Base-by-base conservation (phyloP, 1,140 invertebrate genomes). In the Cydia strobilella region DNA sequence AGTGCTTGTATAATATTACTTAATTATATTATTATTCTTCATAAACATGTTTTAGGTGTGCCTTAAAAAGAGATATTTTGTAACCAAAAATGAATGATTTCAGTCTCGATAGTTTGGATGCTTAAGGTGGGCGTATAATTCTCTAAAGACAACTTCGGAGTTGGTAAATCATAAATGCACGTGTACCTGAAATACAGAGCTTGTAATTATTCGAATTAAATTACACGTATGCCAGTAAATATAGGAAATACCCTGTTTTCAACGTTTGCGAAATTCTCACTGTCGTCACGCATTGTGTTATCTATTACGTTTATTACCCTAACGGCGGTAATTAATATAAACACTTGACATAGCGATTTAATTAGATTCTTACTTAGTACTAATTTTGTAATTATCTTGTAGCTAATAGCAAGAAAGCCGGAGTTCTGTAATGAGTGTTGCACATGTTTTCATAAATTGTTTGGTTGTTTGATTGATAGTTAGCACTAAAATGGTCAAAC, bases 331-430 rank as follows among this genome's bases (percentile, higher is more conserved):
- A 7, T 15, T 65, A 31, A 31, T 66, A 31, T 13, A 66, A 66
- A 35, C 15, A 15, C 27, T 66, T 66, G 25, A 63, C 13, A 48
- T 63, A 15, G 12, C 23, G 9, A 31, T 66, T 66, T n/a, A 15
- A 31, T 35, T 66, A 66, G 63, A 31, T 39, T 39, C 35, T 10
- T 31, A 35, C 63, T 66, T 66, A 31, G 23, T 31, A 10, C 63
- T 31, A 39, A 31, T 66, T 66, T 66, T 31, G 63, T 31, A 31
- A 66, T 66, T 66, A 66, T 35, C 63, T 66, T 66, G 15, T 31
- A 71, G 48, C 77, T 76, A 73, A 72, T 80, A 79, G 72, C 75
- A 75, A 54, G 77, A 77, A 81, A 79, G 77, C 65, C 71, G 73
- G 69, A 65, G 77, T 74, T 77, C 74, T 66, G 73, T 81, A 79